phyloP scores from a whole-genome alignment of 2,113 vertebrate species.

The Boulengeromyrus knoepffleri region DNA sequence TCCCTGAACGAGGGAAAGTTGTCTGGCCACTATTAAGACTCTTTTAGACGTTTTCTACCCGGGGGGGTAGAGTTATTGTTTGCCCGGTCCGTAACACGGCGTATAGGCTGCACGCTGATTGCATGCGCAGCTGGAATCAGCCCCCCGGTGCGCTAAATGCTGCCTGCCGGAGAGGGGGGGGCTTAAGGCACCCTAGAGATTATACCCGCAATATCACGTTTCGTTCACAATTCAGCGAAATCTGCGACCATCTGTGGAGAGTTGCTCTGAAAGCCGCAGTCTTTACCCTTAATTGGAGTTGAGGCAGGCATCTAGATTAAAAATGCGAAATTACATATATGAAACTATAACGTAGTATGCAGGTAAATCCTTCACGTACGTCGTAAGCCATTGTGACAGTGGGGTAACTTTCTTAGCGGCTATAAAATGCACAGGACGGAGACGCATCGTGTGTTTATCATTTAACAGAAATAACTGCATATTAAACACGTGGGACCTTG shows the following conservation, averaged over 20 bases:
- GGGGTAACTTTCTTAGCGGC: background rate
- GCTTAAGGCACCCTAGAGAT: background rate
- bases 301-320: background rate
- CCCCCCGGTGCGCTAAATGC: background rate
- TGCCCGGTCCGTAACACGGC: too few species aligned
- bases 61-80: background rate
- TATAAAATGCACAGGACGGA: background rate
- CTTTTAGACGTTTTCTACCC: background rate
- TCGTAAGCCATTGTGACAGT: background rate
- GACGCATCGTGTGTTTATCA: background rate
- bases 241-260: background rate
- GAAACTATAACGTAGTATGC: background rate
- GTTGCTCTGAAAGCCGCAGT: background rate
- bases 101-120: background rate
- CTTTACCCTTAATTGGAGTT: background rate
- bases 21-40: background rate
- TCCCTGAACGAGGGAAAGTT: background rate
- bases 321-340: background rate
- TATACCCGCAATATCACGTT: background rate
- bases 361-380: background rate
- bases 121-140: background rate
- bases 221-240: slow-evolving; percentile 5
- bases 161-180: background rate
- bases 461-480: background rate
- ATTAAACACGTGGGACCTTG: background rate